Conservation (phyloP, 2,113 vertebrate species). For the Pelecanoides urinatrix region DNA sequence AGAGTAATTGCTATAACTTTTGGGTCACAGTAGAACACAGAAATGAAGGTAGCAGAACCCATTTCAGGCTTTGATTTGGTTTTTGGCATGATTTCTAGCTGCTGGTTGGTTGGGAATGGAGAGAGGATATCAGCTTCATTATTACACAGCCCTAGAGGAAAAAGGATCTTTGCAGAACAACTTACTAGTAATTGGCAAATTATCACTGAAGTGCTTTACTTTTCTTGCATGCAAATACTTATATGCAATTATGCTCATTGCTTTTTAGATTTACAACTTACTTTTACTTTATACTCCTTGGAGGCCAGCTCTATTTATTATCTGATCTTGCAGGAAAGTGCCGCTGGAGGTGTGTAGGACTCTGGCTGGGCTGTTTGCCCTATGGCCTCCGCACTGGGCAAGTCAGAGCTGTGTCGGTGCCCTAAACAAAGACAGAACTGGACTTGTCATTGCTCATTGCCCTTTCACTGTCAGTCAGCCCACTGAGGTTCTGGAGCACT, state of each 20-base stretch:
- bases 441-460: not conserved
- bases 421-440: not conserved
- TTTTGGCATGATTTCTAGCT: not conserved
- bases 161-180: not conserved
- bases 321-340: not conserved
- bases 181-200: not conserved
- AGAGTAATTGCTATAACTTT: not conserved
- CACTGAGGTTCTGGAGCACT: not conserved
- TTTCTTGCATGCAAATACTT: not conserved
- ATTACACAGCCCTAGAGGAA: not conserved
- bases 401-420: not conserved
- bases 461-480: not conserved
- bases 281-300: not conserved
- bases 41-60: not conserved
- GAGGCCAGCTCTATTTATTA: not conserved
- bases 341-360: not conserved
- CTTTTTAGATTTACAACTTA: not conserved
- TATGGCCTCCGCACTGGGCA: rapidly evolving
- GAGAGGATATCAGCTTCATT: not conserved
- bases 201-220: not conserved
- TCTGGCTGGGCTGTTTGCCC: not conserved
- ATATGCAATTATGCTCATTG: not conserved
- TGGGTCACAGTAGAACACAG: not conserved
- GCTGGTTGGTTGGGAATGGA: not conserved
- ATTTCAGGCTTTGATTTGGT: not conserved